phyloP scores from a whole-genome alignment of 1,140 invertebrate species.

The Hestina assimilis region DNA sequence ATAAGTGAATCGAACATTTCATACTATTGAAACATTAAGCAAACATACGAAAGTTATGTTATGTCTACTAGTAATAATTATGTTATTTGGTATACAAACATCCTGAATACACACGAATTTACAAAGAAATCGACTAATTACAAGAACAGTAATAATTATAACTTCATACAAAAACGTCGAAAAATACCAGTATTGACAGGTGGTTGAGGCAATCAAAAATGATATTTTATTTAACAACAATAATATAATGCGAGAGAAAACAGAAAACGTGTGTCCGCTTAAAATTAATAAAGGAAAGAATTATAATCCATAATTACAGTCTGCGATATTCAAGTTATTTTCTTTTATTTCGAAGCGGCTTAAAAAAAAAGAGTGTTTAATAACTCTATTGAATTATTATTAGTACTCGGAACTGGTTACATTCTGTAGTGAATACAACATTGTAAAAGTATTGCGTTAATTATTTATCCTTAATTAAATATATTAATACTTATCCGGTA shows the following conservation, averaged over 20 bases:
- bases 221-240: constrained; percentile 44
- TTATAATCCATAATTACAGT: constrained; percentile 33
- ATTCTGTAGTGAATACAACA: neutral
- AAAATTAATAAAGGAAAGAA: constrained; percentile 35
- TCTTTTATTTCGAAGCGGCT: constrained; percentile 17
- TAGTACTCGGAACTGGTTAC: constrained; percentile 9
- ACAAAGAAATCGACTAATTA: constrained; percentile 33
- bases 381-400: constrained; percentile 18
- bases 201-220: constrained; percentile 38
- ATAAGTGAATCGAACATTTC: no score
- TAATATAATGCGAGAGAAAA: constrained; percentile 32
- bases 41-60: no score
- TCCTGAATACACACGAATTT: no score
- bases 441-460: constrained; percentile 1
- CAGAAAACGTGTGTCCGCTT: constrained; percentile 27
- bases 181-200: constrained; percentile 38
- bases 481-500: neutral
- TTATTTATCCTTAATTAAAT: constrained; percentile 3
- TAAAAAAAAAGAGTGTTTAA: constrained; percentile 17
- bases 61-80: no score
- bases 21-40: no score
- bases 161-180: constrained; percentile 39
- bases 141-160: constrained; percentile 38
- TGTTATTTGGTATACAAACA: no score
- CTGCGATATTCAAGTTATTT: constrained; percentile 23